A percentile compares a stretch with the other conserved stretches of the same genome.
phyloP scores from a whole-genome alignment of 1,140 invertebrate genomes.

The Zophobas atratus region DNA sequence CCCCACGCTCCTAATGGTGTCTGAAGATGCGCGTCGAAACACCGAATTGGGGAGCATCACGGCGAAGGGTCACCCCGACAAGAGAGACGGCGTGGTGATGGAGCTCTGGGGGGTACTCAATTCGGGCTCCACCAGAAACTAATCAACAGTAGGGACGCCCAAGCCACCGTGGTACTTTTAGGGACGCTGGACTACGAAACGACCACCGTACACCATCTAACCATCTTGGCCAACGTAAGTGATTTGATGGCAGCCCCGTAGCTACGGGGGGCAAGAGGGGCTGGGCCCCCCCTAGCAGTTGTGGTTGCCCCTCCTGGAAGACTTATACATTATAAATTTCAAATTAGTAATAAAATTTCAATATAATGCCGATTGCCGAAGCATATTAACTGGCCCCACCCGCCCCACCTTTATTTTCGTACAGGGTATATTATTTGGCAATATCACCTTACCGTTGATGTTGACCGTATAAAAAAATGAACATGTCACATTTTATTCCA shows the following conservation, averaged over 20 bases:
- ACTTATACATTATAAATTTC: too few species aligned
- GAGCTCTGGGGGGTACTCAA: constrained; percentile 81
- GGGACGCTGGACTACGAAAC: constrained; percentile 88
- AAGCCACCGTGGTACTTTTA: constrained; percentile 82
- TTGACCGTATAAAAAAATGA: too few species aligned
- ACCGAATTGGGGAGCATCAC: constrained; percentile 86
- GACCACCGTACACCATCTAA: constrained; percentile 87
- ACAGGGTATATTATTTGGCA: too few species aligned
- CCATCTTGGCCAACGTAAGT: constrained; percentile 86
- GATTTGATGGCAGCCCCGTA: background rate
- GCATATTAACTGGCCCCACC: too few species aligned
- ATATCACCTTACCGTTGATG: too few species aligned
- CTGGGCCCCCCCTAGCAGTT: too few species aligned
- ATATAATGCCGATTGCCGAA: too few species aligned
- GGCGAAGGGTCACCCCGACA: constrained; percentile 83
- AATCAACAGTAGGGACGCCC: constrained; percentile 79
- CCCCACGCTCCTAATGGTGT: constrained; percentile 83
- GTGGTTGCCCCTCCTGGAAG: too few species aligned
- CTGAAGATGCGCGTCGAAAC: constrained; percentile 83
- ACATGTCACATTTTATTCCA: too few species aligned
- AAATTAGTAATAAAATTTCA: too few species aligned
- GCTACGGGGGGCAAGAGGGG: too few species aligned
- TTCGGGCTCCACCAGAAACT: constrained; percentile 85
- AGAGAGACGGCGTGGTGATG: constrained; percentile 82
- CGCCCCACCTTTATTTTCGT: too few species aligned